Evolutionary conservation across 1,140 invertebrate genomes (phyloP).

Genomic region (Aphis gossypii): DNA sequence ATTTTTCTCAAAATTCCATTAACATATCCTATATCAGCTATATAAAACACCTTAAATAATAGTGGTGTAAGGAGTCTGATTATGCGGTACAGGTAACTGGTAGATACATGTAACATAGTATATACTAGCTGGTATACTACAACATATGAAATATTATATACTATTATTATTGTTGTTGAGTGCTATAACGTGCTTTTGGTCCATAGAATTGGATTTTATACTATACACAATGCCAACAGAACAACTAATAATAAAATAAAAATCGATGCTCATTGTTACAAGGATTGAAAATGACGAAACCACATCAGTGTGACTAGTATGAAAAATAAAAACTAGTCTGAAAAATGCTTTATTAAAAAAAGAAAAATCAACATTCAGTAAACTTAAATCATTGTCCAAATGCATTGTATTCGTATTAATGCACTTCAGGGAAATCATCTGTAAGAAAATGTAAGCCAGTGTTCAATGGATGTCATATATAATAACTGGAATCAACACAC

Average conservation of each 20-base stretch:
- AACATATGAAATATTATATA: background rate
- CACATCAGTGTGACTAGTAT: background rate
- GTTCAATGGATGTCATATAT: background rate
- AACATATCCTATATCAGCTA: background rate
- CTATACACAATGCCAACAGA: background rate
- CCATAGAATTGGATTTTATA: background rate
- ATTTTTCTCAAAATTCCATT: background rate
- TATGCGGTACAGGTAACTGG: background rate
- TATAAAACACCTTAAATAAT: background rate
- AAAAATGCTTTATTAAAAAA: background rate
- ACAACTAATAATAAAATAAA: conserved; percentile 9
- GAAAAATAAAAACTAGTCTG: background rate
- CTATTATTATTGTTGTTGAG: background rate
- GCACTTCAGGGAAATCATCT: background rate
- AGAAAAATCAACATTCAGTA: background rate
- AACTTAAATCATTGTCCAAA: background rate
- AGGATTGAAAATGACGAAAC: background rate
- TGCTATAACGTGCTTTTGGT: background rate
- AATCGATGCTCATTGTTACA: background rate
- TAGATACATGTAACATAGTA: too few species aligned
- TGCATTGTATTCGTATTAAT: background rate
- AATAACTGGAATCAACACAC: background rate
- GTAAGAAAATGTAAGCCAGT: background rate
- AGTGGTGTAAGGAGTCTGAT: background rate
- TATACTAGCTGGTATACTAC: background rate